These are phyloP conservation scores for Leucophenga varia DNA, from an alignment of 1,140 invertebrate species.

Conservation along the genomic window DNA sequence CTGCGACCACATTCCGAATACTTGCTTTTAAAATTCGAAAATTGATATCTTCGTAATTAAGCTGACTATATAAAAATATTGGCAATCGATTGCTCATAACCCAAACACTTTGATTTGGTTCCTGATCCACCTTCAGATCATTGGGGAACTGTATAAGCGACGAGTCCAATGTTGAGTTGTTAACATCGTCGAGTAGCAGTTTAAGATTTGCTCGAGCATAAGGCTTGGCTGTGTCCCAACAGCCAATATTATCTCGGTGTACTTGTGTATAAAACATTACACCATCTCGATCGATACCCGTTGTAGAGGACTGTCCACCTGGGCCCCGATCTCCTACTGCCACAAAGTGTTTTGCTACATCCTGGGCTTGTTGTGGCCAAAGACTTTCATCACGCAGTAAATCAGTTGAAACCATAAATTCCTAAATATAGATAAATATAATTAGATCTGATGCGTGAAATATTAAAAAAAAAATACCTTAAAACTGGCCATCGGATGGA, in stretches of 20 bases:
- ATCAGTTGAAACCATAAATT: conserved; percentile 71
- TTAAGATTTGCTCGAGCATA: conserved; percentile 65
- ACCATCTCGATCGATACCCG: conserved; percentile 68
- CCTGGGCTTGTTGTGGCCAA: conserved; percentile 57
- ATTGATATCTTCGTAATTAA: conserved; percentile 69
- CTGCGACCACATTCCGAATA: conserved; percentile 62
- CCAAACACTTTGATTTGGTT: conserved; percentile 70
- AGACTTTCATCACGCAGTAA: conserved; percentile 64
- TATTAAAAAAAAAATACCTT: conserved; percentile 34
- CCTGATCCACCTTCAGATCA: conserved; percentile 73
- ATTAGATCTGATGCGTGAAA: not conserved
- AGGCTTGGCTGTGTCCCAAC: conserved; percentile 75
- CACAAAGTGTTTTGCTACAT: conserved; percentile 61
- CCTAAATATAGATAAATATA: conserved; percentile 33
- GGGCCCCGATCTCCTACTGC: conserved; percentile 65
- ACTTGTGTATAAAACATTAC: conserved; percentile 79
- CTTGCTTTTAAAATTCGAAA: conserved; percentile 70
- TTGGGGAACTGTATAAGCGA: conserved; percentile 79
- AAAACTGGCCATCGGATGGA: conserved; percentile 78
- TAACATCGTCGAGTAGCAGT: conserved; percentile 61
- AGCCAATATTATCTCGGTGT: conserved; percentile 70
- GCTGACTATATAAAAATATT: conserved; percentile 68
- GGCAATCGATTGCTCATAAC: conserved; percentile 73
- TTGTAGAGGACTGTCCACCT: conserved; percentile 70
- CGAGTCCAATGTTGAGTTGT: conserved; percentile 56